A percentile compares a stretch with the other conserved stretches of the same genome.
Evolutionary conservation across 2,113 vertebrate genomes (phyloP).

Genomic region (Trichechus manatus): DNA sequence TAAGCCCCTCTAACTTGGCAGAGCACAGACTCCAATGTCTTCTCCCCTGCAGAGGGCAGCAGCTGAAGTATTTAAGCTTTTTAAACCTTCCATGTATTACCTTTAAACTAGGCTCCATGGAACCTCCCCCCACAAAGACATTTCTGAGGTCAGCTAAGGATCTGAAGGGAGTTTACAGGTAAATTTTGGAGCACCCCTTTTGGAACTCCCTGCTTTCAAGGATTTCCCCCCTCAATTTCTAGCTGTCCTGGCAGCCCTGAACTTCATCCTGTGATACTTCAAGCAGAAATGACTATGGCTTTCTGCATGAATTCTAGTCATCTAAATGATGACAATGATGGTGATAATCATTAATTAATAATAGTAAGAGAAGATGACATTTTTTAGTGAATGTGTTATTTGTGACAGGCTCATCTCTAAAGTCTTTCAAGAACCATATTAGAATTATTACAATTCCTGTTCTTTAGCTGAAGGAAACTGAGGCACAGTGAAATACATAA

Average conservation of each 20-base stretch:
- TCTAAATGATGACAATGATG: neutral
- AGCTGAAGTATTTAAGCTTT: neutral
- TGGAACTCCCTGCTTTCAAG: neutral
- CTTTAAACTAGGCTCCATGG: neutral
- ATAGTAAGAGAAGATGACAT: too few species aligned
- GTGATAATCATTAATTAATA: neutral
- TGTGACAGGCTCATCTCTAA: neutral
- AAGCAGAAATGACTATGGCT: too few species aligned
- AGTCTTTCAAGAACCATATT: neutral
- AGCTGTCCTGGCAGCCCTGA: neutral
- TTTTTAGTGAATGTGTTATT: neutral
- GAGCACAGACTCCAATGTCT: neutral
- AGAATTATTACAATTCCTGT: neutral
- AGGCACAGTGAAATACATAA: neutral
- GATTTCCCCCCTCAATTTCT: neutral
- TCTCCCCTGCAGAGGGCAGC: neutral
- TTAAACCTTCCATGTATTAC: neutral
- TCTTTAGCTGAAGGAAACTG: neutral
- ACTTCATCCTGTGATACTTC: too few species aligned
- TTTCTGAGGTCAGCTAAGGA: neutral
- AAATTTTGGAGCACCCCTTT: neutral
- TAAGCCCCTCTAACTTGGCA: neutral
- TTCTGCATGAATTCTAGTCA: too few species aligned
- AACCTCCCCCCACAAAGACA: accelerated
- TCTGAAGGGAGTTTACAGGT: neutral